These are phyloP conservation scores for Tangara arthus DNA, from an alignment of 2,797 vertebrate species.

Conservation along the genomic window DNA sequence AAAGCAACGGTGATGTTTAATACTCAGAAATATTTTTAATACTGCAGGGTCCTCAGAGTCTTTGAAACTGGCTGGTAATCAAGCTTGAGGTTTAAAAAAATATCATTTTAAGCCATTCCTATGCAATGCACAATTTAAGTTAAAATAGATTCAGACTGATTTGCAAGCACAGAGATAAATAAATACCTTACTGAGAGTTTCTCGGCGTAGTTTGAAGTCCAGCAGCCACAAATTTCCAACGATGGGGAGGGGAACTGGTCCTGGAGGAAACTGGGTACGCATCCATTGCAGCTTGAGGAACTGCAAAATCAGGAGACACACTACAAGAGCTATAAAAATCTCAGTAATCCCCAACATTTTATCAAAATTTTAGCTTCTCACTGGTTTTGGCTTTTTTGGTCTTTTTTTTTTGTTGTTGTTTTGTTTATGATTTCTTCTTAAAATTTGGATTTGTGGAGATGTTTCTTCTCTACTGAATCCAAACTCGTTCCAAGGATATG, in stretches of 20 bases:
- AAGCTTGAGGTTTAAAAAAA: not conserved
- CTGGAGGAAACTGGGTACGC: conserved; percentile 51
- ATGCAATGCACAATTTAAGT: not conserved
- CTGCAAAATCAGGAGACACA: conserved; percentile 27
- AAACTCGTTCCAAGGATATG: not conserved
- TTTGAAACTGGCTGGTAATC: not conserved
- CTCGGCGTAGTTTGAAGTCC: conserved; percentile 59
- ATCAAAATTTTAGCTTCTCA: not conserved
- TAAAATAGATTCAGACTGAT: not conserved
- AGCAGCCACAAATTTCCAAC: conserved; percentile 71
- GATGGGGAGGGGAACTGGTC: conserved; percentile 61
- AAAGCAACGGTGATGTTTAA: not conserved
- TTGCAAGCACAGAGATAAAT: not conserved
- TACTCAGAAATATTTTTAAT: not conserved
- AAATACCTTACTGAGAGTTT: conserved; percentile 61
- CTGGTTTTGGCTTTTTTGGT: not conserved
- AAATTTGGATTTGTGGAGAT: not conserved
- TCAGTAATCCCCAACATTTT: conserved; percentile 26
- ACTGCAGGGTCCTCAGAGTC: not conserved
- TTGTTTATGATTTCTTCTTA: not conserved
- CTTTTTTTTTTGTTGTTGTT: too few species aligned
- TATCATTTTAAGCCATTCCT: not conserved
- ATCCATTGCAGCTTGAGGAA: conserved; percentile 40
- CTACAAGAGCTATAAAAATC: not conserved
- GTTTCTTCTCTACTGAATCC: not conserved